phyloP scores from a whole-genome alignment of 1,140 invertebrate genomes.

The Drosophila busckii region DNA sequence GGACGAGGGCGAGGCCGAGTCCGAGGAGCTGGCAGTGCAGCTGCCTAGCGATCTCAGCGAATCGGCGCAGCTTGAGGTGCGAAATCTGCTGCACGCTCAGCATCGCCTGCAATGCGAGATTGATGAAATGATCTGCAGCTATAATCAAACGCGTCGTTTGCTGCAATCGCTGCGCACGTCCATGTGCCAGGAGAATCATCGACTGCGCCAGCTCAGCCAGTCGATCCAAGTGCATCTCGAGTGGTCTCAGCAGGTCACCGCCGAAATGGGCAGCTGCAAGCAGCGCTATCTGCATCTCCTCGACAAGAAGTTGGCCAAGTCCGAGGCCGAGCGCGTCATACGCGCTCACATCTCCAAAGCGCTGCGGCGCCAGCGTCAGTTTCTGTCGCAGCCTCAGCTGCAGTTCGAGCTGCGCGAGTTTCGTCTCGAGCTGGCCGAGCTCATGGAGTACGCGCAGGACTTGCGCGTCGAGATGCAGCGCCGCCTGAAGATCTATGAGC shows the following conservation, averaged over 20 bases:
- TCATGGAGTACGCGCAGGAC: slow-evolving; percentile 8
- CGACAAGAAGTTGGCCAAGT: slow-evolving; percentile 19
- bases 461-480: slow-evolving; percentile 3
- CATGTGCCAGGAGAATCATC: neutral
- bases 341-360: slow-evolving; percentile 1
- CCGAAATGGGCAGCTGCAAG: slow-evolving; percentile 24
- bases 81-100: slow-evolving; percentile 25
- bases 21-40: neutral
- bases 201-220: neutral
- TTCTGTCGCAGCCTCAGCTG: neutral
- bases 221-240: rapidly evolving
- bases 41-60: neutral
- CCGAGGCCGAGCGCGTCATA: slow-evolving; percentile 10
- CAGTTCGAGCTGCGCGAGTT: slow-evolving; percentile 22
- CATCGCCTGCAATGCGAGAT: slow-evolving; percentile 30
- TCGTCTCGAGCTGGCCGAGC: slow-evolving; percentile 10
- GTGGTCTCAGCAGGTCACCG: slow-evolving; percentile 7
- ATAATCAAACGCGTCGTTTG: neutral
- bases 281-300: slow-evolving; percentile 1
- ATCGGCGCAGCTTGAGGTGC: slow-evolving; percentile 19
- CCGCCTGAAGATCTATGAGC: neutral
- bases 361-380: neutral
- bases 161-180: neutral
- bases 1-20: neutral
- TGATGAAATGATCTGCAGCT: slow-evolving; percentile 28